Conservation (phyloP, 2,888 invertebrate genomes). For the Seira musarum region DNA sequence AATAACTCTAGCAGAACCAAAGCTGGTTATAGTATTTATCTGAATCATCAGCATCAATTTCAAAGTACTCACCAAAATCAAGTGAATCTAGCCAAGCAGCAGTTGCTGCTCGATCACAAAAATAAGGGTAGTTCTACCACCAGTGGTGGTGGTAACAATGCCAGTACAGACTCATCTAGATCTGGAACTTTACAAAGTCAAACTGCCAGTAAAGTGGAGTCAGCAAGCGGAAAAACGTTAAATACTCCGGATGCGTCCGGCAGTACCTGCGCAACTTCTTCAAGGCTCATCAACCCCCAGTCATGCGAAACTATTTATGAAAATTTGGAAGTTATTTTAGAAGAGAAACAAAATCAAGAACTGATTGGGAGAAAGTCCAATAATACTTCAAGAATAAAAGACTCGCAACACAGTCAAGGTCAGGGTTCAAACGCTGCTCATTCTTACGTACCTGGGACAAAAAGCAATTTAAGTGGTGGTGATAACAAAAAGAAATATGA, state of each 20-base stretch:
- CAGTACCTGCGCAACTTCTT: constrained; percentile 12
- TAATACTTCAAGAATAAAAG: not conserved
- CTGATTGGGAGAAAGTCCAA: constrained; percentile 41
- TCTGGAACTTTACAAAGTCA: not conserved
- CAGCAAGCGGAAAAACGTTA: constrained; percentile 3
- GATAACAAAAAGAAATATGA: not conserved
- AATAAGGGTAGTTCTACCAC: not conserved
- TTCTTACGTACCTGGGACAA: not conserved
- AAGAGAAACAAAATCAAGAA: constrained; percentile 59
- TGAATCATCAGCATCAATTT: constrained; percentile 55
- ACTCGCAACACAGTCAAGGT: not conserved
- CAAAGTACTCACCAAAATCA: constrained; percentile 55
- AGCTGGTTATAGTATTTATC: constrained; percentile 54
- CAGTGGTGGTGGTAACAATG: constrained; percentile 8
- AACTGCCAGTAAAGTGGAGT: not conserved
- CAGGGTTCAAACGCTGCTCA: not conserved
- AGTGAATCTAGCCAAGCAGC: constrained; percentile 49
- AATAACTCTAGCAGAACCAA: constrained; percentile 53
- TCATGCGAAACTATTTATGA: constrained; percentile 68
- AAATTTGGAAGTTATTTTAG: constrained; percentile 67
- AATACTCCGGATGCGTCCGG: not conserved
- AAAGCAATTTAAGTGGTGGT: not conserved
- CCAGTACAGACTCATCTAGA: constrained; percentile 1
- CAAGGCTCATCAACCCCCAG: constrained; percentile 25
- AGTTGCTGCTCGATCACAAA: constrained; percentile 37